Percentiles rank a stretch among this genome's conserved stretches.
Evolutionary conservation across 2,797 vertebrate genomes (phyloP).

Genomic region (Hypotaenidia philippensis): DNA sequence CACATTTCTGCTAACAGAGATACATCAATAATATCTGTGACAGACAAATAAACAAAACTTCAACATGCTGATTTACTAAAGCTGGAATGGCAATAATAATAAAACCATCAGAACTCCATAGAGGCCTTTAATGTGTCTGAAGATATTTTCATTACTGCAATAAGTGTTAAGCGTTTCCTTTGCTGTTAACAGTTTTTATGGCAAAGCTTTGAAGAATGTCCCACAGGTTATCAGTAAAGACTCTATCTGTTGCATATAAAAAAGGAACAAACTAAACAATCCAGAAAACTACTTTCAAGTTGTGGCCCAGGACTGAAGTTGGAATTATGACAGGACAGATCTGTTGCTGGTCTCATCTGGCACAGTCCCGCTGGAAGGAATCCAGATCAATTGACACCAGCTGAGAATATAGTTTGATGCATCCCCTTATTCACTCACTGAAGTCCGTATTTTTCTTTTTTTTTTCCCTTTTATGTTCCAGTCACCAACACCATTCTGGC

Average conservation of each 20-base stretch:
- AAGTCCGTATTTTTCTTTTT: not conserved
- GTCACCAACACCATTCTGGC: constrained; percentile 33
- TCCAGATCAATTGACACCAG: constrained; percentile 37
- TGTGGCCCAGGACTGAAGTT: constrained; percentile 4
- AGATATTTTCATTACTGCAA: constrained; percentile 68
- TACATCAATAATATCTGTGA: constrained; percentile 33
- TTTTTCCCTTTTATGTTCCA: not conserved
- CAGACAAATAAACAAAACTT: constrained; percentile 64
- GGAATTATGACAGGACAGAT: not conserved
- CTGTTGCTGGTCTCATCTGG: constrained; percentile 15
- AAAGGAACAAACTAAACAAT: constrained; percentile 56
- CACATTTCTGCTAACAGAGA: constrained; percentile 14
- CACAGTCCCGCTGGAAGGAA: constrained; percentile 17
- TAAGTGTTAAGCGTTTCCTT: constrained; percentile 64
- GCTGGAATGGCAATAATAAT: constrained; percentile 49
- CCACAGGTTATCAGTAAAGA: constrained; percentile 63
- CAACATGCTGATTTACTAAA: constrained; percentile 33
- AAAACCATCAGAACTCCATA: constrained; percentile 68
- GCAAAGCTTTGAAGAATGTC: constrained; percentile 67
- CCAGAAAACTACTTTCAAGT: constrained; percentile 62
- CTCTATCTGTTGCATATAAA: constrained; percentile 30
- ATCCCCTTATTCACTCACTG: not conserved
- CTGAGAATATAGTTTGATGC: constrained; percentile 6
- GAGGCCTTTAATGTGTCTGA: constrained; percentile 53
- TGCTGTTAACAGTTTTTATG: constrained; percentile 55